phyloP scores from a whole-genome alignment of 2,888 invertebrate genomes.

The Abrostola triplasia region DNA sequence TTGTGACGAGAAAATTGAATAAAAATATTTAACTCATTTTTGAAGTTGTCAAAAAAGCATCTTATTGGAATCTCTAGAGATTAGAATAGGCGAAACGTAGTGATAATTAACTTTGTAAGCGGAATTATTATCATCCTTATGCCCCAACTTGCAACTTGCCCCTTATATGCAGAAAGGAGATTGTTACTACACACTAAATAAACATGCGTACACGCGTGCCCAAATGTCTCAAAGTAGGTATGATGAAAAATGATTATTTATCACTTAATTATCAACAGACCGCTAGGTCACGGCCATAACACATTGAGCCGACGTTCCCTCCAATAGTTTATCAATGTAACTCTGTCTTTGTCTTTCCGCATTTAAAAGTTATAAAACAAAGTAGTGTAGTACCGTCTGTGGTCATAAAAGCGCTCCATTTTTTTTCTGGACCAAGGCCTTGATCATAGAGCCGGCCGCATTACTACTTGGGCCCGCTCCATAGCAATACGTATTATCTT shows the following conservation, averaged over 20 bases:
- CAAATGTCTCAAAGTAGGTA: conserved; percentile 1
- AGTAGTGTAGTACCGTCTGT: neutral
- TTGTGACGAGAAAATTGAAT: neutral
- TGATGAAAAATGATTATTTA: conserved; percentile 6
- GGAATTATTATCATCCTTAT: too few species aligned
- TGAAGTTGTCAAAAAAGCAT: neutral
- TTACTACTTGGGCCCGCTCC: conserved; percentile 26
- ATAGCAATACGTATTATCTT: conserved; percentile 47
- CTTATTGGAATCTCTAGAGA: too few species aligned
- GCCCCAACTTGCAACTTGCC: too few species aligned
- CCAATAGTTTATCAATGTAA: conserved; percentile 19
- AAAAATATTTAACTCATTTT: neutral
- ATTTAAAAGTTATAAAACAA: neutral
- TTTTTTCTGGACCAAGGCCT: conserved; percentile 54
- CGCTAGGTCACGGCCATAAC: neutral
- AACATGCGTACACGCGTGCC: conserved; percentile 14
- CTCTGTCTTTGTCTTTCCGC: conserved; percentile 1
- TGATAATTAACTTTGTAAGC: too few species aligned
- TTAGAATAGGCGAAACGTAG: too few species aligned
- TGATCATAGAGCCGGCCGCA: conserved; percentile 44
- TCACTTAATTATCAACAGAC: neutral
- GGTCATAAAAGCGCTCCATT: conserved; percentile 27
- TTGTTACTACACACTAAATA: neutral
- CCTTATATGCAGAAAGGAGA: too few species aligned
- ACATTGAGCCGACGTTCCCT: conserved; percentile 38